Evolutionary conservation across 2,113 vertebrate species (phyloP).

Genomic region (Amphiprion ocellaris): DNA sequence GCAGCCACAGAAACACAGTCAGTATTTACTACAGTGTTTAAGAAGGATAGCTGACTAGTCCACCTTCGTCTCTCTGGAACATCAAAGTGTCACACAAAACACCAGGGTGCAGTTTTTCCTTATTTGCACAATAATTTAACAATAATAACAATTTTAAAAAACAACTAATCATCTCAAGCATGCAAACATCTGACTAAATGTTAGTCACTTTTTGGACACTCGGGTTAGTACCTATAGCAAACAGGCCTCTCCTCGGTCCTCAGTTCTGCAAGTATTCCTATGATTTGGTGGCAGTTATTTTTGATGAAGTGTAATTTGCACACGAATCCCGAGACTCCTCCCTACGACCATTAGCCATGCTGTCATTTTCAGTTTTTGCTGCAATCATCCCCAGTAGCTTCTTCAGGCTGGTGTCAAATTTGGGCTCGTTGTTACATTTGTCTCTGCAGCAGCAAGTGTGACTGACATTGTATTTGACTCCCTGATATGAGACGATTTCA

Average conservation of each 20-base stretch:
- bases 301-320: slow-evolving; percentile 39
- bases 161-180: not conserved
- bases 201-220: not conserved
- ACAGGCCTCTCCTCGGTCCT: slow-evolving; percentile 30
- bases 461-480: slow-evolving; percentile 60
- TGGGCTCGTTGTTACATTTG: slow-evolving; percentile 57
- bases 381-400: slow-evolving; percentile 39
- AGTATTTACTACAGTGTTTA: not conserved
- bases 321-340: slow-evolving; percentile 55
- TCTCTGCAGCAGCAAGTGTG: slow-evolving; percentile 77
- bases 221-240: slow-evolving; percentile 13
- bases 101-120: not conserved
- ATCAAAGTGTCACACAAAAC: slow-evolving; percentile 8
- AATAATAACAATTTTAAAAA: not conserved
- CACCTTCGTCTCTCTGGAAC: slow-evolving; percentile 46
- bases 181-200: slow-evolving; percentile 44
- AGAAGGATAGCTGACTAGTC: slow-evolving; percentile 49
- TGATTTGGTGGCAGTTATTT: not conserved
- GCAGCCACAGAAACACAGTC: not conserved
- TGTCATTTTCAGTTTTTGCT: not conserved
- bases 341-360: not conserved
- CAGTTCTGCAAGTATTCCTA: not conserved
- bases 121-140: not conserved
- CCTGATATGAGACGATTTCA: slow-evolving; percentile 20
- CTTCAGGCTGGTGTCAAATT: slow-evolving; percentile 23